Evolutionary conservation across 1,140 invertebrate species (phyloP).

Genomic region (Brachionus manjavacas): DNA sequence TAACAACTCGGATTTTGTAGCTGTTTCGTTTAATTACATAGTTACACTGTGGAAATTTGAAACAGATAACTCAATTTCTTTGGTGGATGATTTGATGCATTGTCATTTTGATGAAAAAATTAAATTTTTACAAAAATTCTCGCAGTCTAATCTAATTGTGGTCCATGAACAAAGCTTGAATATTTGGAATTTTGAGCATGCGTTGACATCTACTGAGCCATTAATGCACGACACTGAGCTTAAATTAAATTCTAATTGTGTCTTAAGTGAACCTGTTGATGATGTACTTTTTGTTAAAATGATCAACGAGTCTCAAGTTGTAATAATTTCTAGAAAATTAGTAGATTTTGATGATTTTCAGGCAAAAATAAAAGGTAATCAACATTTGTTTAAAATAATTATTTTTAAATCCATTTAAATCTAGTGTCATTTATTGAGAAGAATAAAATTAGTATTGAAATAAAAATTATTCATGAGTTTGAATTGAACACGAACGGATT

Average conservation of each 20-base stretch:
- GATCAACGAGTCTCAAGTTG: neutral
- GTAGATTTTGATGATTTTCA: neutral
- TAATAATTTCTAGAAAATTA: neutral
- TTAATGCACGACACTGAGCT: neutral
- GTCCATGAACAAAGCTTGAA: slow-evolving; percentile 5
- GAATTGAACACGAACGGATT: neutral
- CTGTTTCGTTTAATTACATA: slow-evolving; percentile 21
- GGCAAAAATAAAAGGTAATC: slow-evolving; percentile 1
- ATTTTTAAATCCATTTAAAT: neutral
- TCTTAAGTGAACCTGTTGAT: neutral
- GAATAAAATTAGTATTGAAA: neutral
- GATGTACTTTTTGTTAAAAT: neutral
- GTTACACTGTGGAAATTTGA: slow-evolving; percentile 21
- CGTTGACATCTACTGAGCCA: neutral
- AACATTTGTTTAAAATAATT: neutral
- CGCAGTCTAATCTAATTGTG: neutral
- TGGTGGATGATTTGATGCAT: slow-evolving; percentile 16
- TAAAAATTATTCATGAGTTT: neutral
- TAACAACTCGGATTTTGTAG: neutral
- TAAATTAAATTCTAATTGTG: neutral
- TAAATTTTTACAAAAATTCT: neutral
- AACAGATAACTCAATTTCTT: neutral
- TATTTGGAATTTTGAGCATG: slow-evolving; percentile 1
- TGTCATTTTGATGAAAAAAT: neutral
- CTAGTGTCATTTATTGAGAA: neutral